Conservation (phyloP, 2,888 invertebrate species). For the Caenorhabditis zanzibari region DNA sequence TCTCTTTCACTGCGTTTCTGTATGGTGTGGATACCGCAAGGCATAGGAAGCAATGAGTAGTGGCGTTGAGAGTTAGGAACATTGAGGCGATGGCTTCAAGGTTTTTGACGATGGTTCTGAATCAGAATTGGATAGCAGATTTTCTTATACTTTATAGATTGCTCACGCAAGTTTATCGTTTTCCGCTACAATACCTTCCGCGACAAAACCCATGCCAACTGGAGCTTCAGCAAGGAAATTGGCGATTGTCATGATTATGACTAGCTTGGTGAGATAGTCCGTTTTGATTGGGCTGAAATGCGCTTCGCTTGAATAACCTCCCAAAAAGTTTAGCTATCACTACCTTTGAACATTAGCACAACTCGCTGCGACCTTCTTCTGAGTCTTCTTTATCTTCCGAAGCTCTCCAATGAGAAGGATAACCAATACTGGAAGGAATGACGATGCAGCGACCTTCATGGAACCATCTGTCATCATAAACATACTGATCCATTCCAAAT, state of each 20-base stretch:
- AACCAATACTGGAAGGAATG: slow-evolving; percentile 7
- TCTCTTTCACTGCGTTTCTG: not conserved
- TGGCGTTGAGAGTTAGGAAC: not conserved
- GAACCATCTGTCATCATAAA: slow-evolving; percentile 1
- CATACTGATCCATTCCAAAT: not conserved
- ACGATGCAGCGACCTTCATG: not conserved
- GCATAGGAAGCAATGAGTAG: not conserved
- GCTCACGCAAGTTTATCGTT: no score
- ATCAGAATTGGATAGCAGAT: no score
- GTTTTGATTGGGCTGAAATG: not conserved
- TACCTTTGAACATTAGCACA: not conserved
- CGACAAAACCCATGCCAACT: not conserved
- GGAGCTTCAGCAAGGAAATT: not conserved
- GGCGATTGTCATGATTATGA: slow-evolving; percentile 21
- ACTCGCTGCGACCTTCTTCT: not conserved
- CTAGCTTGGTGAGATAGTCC: slow-evolving; percentile 5
- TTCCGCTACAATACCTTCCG: not conserved
- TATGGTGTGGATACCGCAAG: not conserved
- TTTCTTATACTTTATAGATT: no score
- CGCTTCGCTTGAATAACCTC: no score
- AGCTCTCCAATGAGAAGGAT: slow-evolving; percentile 5
- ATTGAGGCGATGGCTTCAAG: no score
- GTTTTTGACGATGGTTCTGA: no score
- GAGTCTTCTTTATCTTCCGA: not conserved
- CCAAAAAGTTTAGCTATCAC: no score